These are phyloP conservation scores for Conomelus anceps DNA, from an alignment of 2,888 invertebrate genomes.

Conservation along the genomic window DNA sequence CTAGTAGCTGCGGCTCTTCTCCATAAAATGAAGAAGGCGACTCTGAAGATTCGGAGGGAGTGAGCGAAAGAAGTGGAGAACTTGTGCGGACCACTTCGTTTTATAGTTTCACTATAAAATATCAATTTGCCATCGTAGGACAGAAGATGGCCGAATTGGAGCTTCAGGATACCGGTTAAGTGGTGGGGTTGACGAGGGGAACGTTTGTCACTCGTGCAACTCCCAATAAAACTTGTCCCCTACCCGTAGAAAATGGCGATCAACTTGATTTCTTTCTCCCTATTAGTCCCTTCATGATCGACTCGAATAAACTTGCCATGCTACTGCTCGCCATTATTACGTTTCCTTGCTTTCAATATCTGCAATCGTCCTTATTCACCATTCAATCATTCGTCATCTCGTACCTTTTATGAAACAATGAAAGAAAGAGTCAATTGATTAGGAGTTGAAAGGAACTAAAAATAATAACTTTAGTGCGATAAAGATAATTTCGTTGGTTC, in stretches of 20 bases:
- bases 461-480: no score
- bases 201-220: not conserved
- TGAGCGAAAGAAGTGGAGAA: not conserved
- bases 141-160: not conserved
- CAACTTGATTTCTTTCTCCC: constrained; percentile 3
- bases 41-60: not conserved
- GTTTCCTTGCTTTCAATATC: not conserved
- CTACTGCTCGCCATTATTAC: not conserved
- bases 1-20: not conserved
- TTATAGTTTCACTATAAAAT: constrained; percentile 7
- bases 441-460: no score
- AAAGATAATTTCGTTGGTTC: no score
- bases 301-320: not conserved
- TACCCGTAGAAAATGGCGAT: not conserved
- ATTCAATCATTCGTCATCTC: not conserved
- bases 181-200: not conserved
- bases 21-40: not conserved
- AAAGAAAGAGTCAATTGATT: no score
- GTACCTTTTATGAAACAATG: not conserved
- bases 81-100: not conserved
- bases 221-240: constrained; percentile 6
- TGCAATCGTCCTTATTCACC: not conserved
- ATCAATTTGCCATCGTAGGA: constrained; percentile 8
- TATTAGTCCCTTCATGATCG: constrained; percentile 7
- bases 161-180: no score